Evolutionary conservation across 2,113 vertebrate genomes (phyloP).

Genomic region (Uria lomvia): DNA sequence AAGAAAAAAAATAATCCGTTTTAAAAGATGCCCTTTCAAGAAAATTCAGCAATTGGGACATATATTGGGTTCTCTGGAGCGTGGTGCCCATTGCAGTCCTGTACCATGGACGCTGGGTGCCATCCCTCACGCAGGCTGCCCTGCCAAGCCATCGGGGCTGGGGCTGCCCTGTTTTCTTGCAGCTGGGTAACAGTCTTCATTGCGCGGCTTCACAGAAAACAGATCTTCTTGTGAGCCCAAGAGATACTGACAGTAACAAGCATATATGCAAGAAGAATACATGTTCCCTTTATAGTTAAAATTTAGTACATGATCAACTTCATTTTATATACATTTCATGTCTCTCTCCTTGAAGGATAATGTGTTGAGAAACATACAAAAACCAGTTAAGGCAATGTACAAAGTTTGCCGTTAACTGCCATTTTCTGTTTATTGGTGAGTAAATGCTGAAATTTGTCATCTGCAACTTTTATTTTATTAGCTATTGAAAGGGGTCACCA

Average conservation of each 20-base stretch:
- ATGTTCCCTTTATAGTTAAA: background rate
- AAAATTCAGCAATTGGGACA: background rate
- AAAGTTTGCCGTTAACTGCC: background rate
- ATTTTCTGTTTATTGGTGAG: background rate
- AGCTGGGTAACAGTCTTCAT: background rate
- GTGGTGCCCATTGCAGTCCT: background rate
- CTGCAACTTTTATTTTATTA: slow-evolving; percentile 27
- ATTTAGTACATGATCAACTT: background rate
- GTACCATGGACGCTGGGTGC: background rate
- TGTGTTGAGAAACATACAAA: background rate
- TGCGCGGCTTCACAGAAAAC: background rate
- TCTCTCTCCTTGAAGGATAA: background rate
- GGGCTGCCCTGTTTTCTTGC: background rate
- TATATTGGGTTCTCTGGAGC: background rate
- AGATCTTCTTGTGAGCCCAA: background rate
- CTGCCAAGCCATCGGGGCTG: background rate
- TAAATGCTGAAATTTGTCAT: background rate
- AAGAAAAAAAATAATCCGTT: background rate
- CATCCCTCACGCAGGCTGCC: background rate
- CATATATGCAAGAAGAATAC: background rate
- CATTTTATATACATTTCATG: background rate
- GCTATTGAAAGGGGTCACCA: slow-evolving; percentile 97
- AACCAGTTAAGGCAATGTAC: background rate
- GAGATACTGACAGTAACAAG: background rate
- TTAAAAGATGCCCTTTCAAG: background rate